Base-by-base conservation (phyloP, 30 jellyfish, hydroid and myxozoan species). In the Aurelia sp. region DNA sequence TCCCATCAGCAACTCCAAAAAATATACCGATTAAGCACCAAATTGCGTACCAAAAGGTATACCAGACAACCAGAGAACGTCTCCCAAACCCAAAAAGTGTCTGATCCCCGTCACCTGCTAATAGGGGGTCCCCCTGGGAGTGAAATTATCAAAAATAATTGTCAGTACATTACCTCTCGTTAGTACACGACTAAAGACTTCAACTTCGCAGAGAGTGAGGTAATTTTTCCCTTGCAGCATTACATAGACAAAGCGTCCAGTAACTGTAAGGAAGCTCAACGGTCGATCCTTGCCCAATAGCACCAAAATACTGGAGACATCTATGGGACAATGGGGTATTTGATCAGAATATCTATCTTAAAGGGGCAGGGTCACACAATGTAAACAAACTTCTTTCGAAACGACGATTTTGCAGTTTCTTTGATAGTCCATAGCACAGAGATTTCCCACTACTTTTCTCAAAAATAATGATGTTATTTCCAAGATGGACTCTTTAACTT, bases 171-270 rank as follows among this genome's bases (percentile, higher is more conserved):
- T 21, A 64, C 74, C 74, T 21, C 10, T 21, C 6, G n/a, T 18
- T 20, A 19, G 74, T 18, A 37, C 51, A 18, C 74, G 31, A 10
- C 41, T 13, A 44, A 64, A 64, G 51, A 64, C 74, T 21, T 64
- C 74, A 4, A 64, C 74, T 64, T 64, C 74, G 41, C 74, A 64
- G 41, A 64, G 74, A 0, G 33, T 37, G 13, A 64, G 74, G 3
- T 64, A 64, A 21, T 64, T 64, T 21, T 37, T 64, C 51, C 41
- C 41, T 21, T 44, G 33, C 20, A 64, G 55, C 74, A 64, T 21
- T 21, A 64, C 74, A 10, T 17, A 64, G 53, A 64, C 74, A 21
- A 3, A 64, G 11, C 74, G 74, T 21, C 74, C 74, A 64, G 1
- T n/a, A 64, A 64, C 51, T 13, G 74, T 55, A 64, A 0, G 19